These are phyloP conservation scores for Fulica atra DNA, from an alignment of 2,113 vertebrate genomes.

Conservation along the genomic window DNA sequence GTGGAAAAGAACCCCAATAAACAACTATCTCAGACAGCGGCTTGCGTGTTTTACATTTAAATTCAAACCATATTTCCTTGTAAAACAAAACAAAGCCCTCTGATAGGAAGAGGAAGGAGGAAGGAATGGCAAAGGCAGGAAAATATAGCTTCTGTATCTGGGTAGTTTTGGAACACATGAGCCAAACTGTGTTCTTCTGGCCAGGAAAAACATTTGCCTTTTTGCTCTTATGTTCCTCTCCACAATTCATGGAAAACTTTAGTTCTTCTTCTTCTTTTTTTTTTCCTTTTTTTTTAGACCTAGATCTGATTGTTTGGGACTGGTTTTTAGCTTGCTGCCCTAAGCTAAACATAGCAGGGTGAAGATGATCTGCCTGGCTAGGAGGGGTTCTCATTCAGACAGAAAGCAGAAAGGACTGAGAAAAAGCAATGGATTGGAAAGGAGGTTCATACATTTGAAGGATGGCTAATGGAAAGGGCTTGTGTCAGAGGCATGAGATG, in stretches of 20 bases:
- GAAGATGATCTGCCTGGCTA: not conserved
- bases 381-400: not conserved
- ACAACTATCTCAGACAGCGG: not conserved
- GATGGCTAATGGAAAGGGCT: not conserved
- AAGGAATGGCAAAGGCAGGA: not conserved
- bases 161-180: not conserved
- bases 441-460: not conserved
- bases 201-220: slow-evolving; percentile 6
- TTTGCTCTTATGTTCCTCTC: slow-evolving; percentile 11
- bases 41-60: not conserved
- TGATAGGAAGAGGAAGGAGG: not conserved
- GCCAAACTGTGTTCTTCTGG: not conserved
- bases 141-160: not conserved
- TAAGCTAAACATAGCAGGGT: not conserved
- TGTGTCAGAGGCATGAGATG: not conserved
- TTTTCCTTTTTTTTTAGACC: not conserved
- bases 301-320: not conserved
- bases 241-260: not conserved
- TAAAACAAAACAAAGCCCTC: slow-evolving; percentile 4
- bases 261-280: not conserved
- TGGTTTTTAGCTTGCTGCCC: not conserved
- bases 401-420: not conserved
- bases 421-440: not conserved
- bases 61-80: not conserved
- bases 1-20: not conserved